phyloP scores from a whole-genome alignment of 2,113 vertebrate genomes.

The Acrocephalus arundinaceus region DNA sequence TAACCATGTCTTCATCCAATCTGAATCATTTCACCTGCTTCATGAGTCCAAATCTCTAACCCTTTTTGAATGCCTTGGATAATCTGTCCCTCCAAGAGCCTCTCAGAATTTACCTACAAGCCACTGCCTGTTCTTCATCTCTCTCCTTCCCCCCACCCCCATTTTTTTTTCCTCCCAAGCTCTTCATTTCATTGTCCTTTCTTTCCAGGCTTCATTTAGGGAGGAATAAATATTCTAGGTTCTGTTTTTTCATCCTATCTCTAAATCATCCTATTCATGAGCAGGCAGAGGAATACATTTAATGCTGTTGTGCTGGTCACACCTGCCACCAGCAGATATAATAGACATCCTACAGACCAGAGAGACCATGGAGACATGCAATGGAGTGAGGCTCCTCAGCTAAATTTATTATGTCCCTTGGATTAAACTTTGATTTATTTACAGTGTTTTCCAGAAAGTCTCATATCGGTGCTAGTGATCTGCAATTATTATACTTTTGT shows the following conservation, averaged over 20 bases:
- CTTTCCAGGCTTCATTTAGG: not conserved
- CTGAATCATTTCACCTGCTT: not conserved
- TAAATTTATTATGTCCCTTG: not conserved
- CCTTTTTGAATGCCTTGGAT: not conserved
- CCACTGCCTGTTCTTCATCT: accelerated
- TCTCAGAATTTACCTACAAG: not conserved
- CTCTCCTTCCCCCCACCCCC: accelerated
- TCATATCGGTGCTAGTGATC: not conserved
- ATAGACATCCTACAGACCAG: not conserved
- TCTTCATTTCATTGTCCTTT: not conserved
- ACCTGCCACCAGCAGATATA: not conserved
- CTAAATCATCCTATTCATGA: not conserved
- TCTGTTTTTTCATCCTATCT: not conserved
- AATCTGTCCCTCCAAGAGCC: not conserved
- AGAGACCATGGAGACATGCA: not conserved
- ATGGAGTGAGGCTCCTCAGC: not conserved
- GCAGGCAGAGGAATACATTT: not conserved
- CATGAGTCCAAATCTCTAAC: not conserved
- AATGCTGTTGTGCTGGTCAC: not conserved
- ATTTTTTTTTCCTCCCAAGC: not conserved
- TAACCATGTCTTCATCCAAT: not conserved
- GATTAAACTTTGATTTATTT: not conserved
- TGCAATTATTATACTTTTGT: not conserved
- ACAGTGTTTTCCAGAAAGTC: not conserved
- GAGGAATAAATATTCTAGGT: not conserved